Percentiles rank a stretch among this genome's conserved stretches.
Evolutionary conservation across 2,888 invertebrate genomes (phyloP).

Genomic region (Agriotes lineatus): DNA sequence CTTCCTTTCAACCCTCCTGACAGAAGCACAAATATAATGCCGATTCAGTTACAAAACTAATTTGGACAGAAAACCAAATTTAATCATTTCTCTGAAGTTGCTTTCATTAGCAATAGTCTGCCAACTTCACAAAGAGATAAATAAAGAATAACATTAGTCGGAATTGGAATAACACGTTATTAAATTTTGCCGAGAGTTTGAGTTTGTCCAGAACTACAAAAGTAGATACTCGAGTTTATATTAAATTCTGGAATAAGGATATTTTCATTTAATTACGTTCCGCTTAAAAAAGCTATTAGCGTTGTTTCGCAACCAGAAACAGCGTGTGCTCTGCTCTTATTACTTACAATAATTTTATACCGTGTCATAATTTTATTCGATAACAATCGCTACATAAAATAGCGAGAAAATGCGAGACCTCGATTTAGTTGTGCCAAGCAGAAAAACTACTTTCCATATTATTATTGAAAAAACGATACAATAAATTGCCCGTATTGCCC

Average conservation of each 20-base stretch:
- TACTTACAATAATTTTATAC: slow-evolving; percentile 19
- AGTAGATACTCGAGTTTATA: slow-evolving; percentile 60
- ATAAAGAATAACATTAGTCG: slow-evolving; percentile 63
- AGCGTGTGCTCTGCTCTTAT: slow-evolving; percentile 6
- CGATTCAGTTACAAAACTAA: slow-evolving; percentile 60
- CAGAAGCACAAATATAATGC: slow-evolving; percentile 50
- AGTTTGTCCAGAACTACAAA: slow-evolving; percentile 51
- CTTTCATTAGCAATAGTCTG: slow-evolving; percentile 62
- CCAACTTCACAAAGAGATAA: slow-evolving; percentile 60
- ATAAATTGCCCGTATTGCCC: neutral
- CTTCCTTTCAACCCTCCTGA: slow-evolving; percentile 42
- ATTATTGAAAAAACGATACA: neutral
- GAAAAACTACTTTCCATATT: slow-evolving; percentile 9
- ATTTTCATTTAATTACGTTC: slow-evolving; percentile 42
- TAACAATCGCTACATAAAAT: slow-evolving; percentile 18
- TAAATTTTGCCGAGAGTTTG: slow-evolving; percentile 56
- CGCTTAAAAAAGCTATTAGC: slow-evolving; percentile 15
- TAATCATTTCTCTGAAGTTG: slow-evolving; percentile 62
- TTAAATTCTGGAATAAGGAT: slow-evolving; percentile 58
- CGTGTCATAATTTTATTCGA: slow-evolving; percentile 21
- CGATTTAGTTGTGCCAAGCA: slow-evolving; percentile 11
- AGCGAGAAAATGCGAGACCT: slow-evolving; percentile 17
- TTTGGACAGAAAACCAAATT: slow-evolving; percentile 63
- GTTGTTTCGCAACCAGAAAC: slow-evolving; percentile 15
- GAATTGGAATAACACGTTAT: slow-evolving; percentile 63